A percentile compares a stretch with the other conserved stretches of the same genome.
phyloP scores from a whole-genome alignment of 2,888 invertebrate species.

The Phaonia tiefii region DNA sequence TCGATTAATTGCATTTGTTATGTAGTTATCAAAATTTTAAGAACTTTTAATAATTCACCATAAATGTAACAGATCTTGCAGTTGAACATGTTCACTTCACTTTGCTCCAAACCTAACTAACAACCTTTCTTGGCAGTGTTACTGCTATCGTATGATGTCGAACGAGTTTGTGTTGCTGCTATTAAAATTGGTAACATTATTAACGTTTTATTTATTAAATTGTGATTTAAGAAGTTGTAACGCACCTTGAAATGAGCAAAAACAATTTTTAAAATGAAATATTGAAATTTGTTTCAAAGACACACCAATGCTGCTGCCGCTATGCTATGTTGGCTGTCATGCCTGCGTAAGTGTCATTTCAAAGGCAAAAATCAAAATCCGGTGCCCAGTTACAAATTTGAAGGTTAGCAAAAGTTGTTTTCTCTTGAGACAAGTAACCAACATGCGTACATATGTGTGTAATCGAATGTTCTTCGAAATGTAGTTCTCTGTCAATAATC shows the following conservation, averaged over 20 bases:
- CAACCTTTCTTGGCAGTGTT: conserved; percentile 22
- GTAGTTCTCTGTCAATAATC: background rate
- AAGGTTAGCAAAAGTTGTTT: conserved; percentile 39
- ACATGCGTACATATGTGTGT: too few species aligned
- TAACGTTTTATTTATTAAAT: conserved; percentile 34
- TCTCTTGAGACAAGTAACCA: conserved; percentile 20
- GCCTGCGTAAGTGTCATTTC: conserved; percentile 58
- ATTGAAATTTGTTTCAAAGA: conserved; percentile 22
- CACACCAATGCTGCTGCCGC: background rate
- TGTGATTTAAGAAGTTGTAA: background rate
- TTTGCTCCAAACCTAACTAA: background rate
- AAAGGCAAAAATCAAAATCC: conserved; percentile 38
- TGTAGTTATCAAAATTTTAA: conserved; percentile 14
- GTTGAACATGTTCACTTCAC: background rate
- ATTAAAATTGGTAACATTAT: conserved; percentile 19
- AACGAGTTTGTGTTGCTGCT: background rate
- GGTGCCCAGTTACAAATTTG: conserved; percentile 1
- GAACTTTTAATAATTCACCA: conserved; percentile 33
- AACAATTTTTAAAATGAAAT: background rate
- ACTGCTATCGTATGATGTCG: background rate
- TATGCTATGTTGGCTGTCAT: background rate
- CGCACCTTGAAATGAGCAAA: conserved; percentile 24
- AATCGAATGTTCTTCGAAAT: background rate
- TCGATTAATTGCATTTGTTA: background rate
- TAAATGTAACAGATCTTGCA: conserved; percentile 22